phyloP scores from a whole-genome alignment of 1,140 invertebrate species.

The Chlorops oryzae region DNA sequence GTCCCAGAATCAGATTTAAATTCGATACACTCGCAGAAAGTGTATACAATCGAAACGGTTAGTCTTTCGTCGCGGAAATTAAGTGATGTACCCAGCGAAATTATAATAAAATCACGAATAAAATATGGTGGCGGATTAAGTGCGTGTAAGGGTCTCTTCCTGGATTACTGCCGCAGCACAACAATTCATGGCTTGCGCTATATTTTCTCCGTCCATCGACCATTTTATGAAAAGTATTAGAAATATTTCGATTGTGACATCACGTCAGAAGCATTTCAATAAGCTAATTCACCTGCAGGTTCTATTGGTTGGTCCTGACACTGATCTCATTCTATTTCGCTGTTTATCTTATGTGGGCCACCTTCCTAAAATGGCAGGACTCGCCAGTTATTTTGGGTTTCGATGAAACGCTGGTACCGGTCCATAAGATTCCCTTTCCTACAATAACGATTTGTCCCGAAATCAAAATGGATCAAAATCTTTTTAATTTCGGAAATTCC shows the following conservation, averaged over 20 bases:
- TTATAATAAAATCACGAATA: neutral
- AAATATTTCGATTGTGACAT: neutral
- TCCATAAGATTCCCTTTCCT: constrained; percentile 54
- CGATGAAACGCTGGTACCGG: constrained; percentile 51
- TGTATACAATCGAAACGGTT: neutral
- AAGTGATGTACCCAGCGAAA: constrained; percentile 6
- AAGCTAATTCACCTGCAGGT: neutral
- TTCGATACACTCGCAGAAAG: neutral
- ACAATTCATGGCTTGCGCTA: constrained; percentile 25
- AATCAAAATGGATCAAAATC: constrained; percentile 48
- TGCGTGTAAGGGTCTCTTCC: constrained; percentile 8
- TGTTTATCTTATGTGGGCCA: neutral
- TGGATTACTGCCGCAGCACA: constrained; percentile 22
- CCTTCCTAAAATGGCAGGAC: constrained; percentile 52
- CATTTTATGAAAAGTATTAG: constrained; percentile 18
- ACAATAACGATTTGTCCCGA: constrained; percentile 54
- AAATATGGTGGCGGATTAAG: neutral
- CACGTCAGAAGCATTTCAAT: neutral
- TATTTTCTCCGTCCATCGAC: constrained; percentile 17
- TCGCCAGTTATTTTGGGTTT: constrained; percentile 56
- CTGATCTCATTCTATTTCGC: neutral
- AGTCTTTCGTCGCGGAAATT: neutral
- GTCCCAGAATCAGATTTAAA: neutral
- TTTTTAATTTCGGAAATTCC: constrained; percentile 50
- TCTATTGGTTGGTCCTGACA: neutral